Conservation (phyloP, 1,140 invertebrate species). For the Drosophila willistoni region DNA sequence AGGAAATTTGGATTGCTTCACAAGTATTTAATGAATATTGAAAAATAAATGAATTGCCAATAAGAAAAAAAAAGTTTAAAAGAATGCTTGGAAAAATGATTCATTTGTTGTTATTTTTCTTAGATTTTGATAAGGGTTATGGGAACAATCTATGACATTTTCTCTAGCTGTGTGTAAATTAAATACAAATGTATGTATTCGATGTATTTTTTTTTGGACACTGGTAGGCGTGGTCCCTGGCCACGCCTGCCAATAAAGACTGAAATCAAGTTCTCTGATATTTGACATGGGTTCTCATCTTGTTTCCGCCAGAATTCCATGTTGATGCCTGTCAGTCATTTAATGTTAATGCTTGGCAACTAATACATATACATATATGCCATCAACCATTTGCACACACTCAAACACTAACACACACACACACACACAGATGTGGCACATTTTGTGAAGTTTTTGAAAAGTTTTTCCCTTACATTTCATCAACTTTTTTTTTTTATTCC, state of each 20-base stretch:
- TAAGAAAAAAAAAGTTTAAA: no score
- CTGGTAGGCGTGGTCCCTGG: slow-evolving; percentile 9
- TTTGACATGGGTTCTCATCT: slow-evolving; percentile 27
- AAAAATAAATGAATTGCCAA: no score
- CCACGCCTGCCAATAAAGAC: slow-evolving; percentile 18
- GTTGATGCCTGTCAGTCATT: slow-evolving; percentile 74
- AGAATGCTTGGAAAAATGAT: background rate
- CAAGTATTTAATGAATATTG: no score
- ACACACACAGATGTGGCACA: slow-evolving; percentile 42
- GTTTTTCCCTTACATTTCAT: slow-evolving; percentile 53
- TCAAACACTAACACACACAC: slow-evolving; percentile 21
- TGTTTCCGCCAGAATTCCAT: slow-evolving; percentile 26
- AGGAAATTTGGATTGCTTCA: no score
- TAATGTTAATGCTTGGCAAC: slow-evolving; percentile 69
- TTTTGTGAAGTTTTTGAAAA: slow-evolving; percentile 76
- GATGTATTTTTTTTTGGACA: background rate
- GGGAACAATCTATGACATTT: background rate
- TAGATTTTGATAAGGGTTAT: background rate
- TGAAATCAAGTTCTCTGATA: slow-evolving; percentile 12
- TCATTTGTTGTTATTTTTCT: background rate
- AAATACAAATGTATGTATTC: slow-evolving; percentile 2
- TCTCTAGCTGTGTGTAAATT: slow-evolving; percentile 1
- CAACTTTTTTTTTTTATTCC: slow-evolving; percentile 50
- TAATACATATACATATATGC: slow-evolving; percentile 42
- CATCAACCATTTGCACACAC: slow-evolving; percentile 20